These are phyloP conservation scores for Trachymyrmex cornetzi DNA, from an alignment of 1,140 invertebrate species.

Conservation along the genomic window DNA sequence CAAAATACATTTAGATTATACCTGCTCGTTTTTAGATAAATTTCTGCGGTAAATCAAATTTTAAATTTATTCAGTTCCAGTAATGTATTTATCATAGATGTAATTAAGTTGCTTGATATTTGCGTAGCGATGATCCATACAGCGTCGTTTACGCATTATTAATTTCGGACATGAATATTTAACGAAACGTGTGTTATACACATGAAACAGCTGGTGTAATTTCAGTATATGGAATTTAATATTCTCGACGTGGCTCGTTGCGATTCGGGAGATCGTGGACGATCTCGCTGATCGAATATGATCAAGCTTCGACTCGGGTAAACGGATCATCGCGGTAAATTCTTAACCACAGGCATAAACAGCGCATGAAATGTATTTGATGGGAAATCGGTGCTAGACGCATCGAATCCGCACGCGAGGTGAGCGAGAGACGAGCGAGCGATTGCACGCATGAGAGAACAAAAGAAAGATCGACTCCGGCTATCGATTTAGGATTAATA, in stretches of 20 bases:
- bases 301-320: neutral
- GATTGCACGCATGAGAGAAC: neutral
- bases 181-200: neutral
- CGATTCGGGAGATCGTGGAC: neutral
- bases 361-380: constrained; percentile 17
- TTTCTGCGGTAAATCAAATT: neutral
- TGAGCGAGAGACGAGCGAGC: constrained; percentile 1
- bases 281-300: neutral
- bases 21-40: constrained; percentile 1
- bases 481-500: constrained; percentile 7
- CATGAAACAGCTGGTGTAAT: neutral
- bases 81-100: neutral
- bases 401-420: neutral
- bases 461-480: constrained; percentile 20
- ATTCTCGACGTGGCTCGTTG: neutral
- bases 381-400: neutral
- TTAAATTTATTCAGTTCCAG: neutral
- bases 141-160: constrained; percentile 24
- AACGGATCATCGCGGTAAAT: constrained; percentile 8
- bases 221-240: neutral
- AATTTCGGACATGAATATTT: constrained; percentile 48
- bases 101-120: neutral
- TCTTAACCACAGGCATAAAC: constrained; percentile 26
- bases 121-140: neutral
- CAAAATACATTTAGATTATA: neutral